Conservation (phyloP, 2,113 vertebrate genomes). For the Sturnira hondurensis region DNA sequence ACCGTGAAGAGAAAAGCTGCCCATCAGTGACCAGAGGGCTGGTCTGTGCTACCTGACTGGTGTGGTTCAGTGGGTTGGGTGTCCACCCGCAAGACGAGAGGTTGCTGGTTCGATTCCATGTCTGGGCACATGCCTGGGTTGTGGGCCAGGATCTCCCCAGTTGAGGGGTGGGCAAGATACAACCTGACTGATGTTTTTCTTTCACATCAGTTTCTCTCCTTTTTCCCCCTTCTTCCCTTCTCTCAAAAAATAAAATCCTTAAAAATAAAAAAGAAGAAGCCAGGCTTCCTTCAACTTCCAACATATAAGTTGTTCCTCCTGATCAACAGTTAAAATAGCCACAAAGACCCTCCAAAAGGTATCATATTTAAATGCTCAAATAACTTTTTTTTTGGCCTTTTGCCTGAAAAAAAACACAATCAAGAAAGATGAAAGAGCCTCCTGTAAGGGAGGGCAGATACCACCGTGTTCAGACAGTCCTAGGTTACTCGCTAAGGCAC, state of each 20-base stretch:
- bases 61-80: too few relatives aligned
- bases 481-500: not conserved
- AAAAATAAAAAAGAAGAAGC: too few relatives aligned
- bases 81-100: too few relatives aligned
- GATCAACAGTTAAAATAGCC: not conserved
- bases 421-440: not conserved
- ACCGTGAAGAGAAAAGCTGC: not conserved
- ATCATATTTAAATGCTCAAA: not conserved
- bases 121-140: too few relatives aligned
- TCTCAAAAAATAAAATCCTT: too few relatives aligned
- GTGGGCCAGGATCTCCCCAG: too few relatives aligned
- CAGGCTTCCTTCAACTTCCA: not conserved
- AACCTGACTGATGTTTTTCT: too few relatives aligned
- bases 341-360: not conserved
- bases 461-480: not conserved
- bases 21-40: not conserved
- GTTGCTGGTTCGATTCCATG: too few relatives aligned
- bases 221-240: too few relatives aligned
- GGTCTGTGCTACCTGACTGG: accelerated
- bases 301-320: not conserved
- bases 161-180: too few relatives aligned
- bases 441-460: not conserved
- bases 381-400: not conserved
- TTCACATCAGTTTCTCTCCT: too few relatives aligned
- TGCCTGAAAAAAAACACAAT: not conserved